A percentile compares a stretch with the other conserved stretches of the same genome.
Conservation (phyloP, 2,888 invertebrate species). For the Cantharis lateralis region DNA sequence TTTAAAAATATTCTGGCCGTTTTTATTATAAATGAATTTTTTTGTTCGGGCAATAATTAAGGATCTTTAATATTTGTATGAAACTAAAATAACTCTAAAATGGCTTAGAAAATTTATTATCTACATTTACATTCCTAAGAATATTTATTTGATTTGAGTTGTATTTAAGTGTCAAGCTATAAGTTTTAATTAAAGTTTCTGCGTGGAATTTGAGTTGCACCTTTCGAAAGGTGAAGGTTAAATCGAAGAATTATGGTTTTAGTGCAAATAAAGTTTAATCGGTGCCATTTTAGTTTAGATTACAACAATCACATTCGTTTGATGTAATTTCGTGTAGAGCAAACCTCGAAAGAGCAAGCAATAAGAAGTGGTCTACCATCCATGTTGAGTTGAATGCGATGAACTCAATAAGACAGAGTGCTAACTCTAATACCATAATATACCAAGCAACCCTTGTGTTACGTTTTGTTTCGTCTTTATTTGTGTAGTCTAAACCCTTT, state of each 20-base stretch:
- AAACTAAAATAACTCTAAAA: not conserved
- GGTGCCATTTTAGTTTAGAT: not conserved
- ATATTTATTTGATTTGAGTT: not conserved
- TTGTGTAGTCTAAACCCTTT: constrained; percentile 31
- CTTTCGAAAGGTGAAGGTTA: not conserved
- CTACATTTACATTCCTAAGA: not conserved
- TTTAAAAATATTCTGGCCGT: not conserved
- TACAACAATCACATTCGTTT: not conserved
- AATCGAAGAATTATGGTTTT: not conserved
- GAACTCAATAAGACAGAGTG: constrained; percentile 54
- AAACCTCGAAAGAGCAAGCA: constrained; percentile 29
- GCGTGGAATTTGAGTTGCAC: not conserved
- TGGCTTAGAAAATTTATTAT: not conserved
- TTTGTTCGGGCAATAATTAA: not conserved
- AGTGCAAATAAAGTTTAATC: not conserved
- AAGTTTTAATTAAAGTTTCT: not conserved
- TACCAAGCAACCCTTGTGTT: constrained; percentile 26
- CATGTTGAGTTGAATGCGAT: constrained; percentile 48
- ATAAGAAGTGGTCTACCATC: constrained; percentile 41
- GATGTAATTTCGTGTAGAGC: constrained; percentile 15
- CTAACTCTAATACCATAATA: constrained; percentile 43
- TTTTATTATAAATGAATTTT: not conserved
- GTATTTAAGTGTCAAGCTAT: not conserved
- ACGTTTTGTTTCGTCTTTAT: constrained; percentile 31
- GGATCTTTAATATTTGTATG: not conserved